Conservation (phyloP, 2,113 vertebrate species). For the Typhlomys cinereus region DNA sequence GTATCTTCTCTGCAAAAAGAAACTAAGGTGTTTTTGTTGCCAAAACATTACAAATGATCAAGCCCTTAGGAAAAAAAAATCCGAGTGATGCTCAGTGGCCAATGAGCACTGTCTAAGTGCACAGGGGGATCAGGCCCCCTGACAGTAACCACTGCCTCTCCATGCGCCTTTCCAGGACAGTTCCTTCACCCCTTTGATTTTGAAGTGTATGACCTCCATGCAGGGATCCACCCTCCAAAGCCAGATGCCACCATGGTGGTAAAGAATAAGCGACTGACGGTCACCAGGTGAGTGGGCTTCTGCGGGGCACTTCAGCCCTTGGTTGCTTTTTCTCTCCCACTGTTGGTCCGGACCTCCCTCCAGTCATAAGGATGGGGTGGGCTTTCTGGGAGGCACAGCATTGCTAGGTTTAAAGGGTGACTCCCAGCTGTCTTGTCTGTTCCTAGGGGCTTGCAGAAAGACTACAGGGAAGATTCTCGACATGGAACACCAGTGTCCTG, state of each 20-base stretch:
- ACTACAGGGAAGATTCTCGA: conserved; percentile 88
- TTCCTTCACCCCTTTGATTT: conserved; percentile 89
- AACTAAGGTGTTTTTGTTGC: neutral
- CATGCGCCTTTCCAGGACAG: conserved; percentile 85
- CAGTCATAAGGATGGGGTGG: neutral
- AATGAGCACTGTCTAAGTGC: neutral
- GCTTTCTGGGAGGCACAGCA: neutral
- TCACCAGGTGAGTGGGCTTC: conserved; percentile 88
- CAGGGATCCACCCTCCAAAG: conserved; percentile 85
- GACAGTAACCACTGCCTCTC: conserved; percentile 8
- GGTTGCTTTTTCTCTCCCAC: neutral
- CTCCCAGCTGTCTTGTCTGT: neutral
- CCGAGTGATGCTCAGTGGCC: neutral
- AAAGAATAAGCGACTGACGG: conserved; percentile 86
- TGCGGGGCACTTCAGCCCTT: neutral
- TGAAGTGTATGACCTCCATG: conserved; percentile 86
- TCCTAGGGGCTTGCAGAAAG: conserved; percentile 93
- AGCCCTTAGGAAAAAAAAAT: neutral
- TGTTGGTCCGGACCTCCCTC: neutral
- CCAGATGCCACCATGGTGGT: conserved; percentile 90
- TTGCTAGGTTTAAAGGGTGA: neutral
- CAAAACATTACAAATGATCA: neutral
- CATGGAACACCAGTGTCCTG: conserved; percentile 88
- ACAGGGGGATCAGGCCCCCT: neutral
- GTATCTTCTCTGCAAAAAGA: neutral